Percentiles rank a stretch among this genome's conserved stretches.
These are phyloP conservation scores for Drosophila azteca DNA, from an alignment of 1,140 invertebrate species.

Conservation along the genomic window DNA sequence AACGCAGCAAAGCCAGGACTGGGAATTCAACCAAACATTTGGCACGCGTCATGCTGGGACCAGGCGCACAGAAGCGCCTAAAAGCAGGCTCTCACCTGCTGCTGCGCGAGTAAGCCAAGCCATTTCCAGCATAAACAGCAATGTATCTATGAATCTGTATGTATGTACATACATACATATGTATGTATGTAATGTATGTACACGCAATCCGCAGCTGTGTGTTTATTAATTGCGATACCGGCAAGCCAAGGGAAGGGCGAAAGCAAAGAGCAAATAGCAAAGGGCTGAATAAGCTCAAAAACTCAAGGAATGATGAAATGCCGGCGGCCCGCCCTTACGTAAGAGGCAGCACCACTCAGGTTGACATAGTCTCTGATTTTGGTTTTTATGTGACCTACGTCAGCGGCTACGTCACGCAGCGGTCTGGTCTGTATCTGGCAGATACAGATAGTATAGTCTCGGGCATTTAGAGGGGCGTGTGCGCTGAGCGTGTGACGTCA, in stretches of 20 bases:
- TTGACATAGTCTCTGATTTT: conserved; percentile 38
- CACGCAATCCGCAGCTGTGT: conserved; percentile 50
- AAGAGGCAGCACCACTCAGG: conserved; percentile 54
- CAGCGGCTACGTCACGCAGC: conserved; percentile 55
- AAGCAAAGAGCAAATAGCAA: not conserved
- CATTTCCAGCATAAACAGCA: conserved; percentile 17
- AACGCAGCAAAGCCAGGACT: conserved; percentile 33
- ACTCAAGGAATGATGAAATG: conserved; percentile 33
- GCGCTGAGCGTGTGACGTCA: conserved; percentile 65
- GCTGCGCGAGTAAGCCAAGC: conserved; percentile 9
- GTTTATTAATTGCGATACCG: conserved; percentile 29
- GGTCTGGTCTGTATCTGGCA: conserved; percentile 35
- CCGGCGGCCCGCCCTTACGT: conserved; percentile 20
- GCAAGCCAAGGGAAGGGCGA: not conserved
- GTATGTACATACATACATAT: conserved; percentile 7
- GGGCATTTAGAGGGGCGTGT: conserved; percentile 32
- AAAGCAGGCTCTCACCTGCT: conserved; percentile 71
- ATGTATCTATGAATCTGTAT: conserved; percentile 29
- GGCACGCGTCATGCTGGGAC: conserved; percentile 65
- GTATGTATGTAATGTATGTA: conserved; percentile 19
- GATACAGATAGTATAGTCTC: conserved; percentile 39
- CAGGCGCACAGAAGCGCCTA: conserved; percentile 75
- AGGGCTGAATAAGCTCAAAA: conserved; percentile 8
- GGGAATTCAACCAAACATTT: conserved; percentile 76
- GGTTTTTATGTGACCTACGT: conserved; percentile 38